These are phyloP conservation scores for Aphidius colemani DNA, from an alignment of 2,888 invertebrate genomes.

Conservation along the genomic window DNA sequence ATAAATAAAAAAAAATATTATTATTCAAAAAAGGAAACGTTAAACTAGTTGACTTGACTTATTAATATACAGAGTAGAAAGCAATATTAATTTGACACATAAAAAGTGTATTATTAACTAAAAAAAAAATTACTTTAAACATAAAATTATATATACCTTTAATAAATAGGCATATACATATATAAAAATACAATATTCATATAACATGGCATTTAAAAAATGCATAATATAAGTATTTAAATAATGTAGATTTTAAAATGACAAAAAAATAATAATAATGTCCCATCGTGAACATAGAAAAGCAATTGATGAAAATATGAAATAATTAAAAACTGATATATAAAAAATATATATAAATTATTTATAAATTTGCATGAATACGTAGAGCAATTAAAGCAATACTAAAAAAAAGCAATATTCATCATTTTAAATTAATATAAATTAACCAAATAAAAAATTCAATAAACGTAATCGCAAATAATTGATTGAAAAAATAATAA, in stretches of 20 bases:
- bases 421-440: constrained; percentile 14
- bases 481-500: constrained; percentile 30
- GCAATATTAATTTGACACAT: constrained; percentile 35
- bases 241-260: background rate
- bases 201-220: background rate
- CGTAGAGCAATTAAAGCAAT: constrained; percentile 57
- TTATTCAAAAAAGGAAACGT: constrained; percentile 16
- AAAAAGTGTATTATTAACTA: constrained; percentile 11
- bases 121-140: constrained; percentile 23
- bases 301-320: constrained; percentile 34
- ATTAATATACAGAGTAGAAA: constrained; percentile 38
- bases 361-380: constrained; percentile 52
- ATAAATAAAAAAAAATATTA: constrained; percentile 33
- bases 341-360: constrained; percentile 32
- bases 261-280: background rate
- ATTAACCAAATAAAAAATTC: constrained; percentile 32
- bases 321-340: constrained; percentile 27
- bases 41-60: constrained; percentile 25
- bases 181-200: constrained; percentile 13
- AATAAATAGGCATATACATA: constrained; percentile 7
- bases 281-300: background rate
- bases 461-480: constrained; percentile 40
- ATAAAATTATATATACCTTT: constrained; percentile 15
- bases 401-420: constrained; percentile 55
- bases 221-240: constrained; percentile 1